Evolutionary conservation across 1,140 invertebrate species (phyloP), one percentile per base, ranked within the genome.

Genomic region (Helicorthomorpha holstii): DNA sequence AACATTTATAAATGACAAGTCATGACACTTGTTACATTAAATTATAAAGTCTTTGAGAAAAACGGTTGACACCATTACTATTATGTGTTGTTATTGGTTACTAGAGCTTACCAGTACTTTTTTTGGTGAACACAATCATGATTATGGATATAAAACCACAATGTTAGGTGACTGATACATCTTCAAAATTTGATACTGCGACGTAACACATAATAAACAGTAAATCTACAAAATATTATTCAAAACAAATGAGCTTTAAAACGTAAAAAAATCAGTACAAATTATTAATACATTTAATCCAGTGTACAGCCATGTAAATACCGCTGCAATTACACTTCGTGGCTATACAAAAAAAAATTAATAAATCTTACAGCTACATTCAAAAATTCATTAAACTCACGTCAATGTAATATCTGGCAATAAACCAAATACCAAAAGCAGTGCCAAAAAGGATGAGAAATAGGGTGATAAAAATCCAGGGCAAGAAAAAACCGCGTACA

Each of bases 331-430:
- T 19, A 48, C 23, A 4, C 44, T 7, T 19, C 22, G 38, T 3
- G 51, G 44, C 51, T 52, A 34, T 34, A 7, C 29, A 7, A 16
- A 34, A 34, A 16, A 16, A 34, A 34, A 7, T 7, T 34, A 34
- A 34, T 34, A 34, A 34, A 7, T 7, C 7, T 7, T 7, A 16
- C 16, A 7, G 16, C 16, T 34, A 7, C 44, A 46, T 7, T 7
- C 21, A 19, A 46, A 4, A 38, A 2, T 16, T 29, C n/a, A 38
- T 10, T 4, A 73, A 24, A 63, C 82, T 83, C 69, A 90, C 84
- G 71, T 88, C 88, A 64, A 89, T 88, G 61, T 89, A 89, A 59
- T 90, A 90, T 43, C 84, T 84, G 50, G 81, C 82, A 41, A 88
- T 66, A 1, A 88, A 69, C 83, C 85, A 88, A 21, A 89, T 62